Evolutionary conservation across 2,797 vertebrate species (phyloP).

Genomic region (Amblyopsis hoosieri): DNA sequence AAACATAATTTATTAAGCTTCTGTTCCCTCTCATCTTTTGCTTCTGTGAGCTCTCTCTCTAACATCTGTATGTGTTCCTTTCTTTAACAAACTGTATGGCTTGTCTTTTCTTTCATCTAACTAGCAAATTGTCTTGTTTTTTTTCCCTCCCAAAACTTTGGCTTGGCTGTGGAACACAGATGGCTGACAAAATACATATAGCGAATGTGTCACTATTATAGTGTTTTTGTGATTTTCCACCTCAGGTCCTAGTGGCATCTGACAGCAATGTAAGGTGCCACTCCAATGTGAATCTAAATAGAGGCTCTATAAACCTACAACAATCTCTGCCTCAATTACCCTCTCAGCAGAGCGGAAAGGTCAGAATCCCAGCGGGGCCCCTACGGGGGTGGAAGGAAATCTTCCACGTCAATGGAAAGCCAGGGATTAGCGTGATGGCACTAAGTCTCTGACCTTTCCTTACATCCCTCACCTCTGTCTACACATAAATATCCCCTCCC

Average conservation of each 20-base stretch:
- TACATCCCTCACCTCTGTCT: constrained; percentile 6
- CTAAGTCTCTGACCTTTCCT: constrained; percentile 11
- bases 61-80: not conserved
- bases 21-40: not conserved
- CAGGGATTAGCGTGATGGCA: constrained; percentile 10
- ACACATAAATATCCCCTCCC: not conserved
- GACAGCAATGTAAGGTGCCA: constrained; percentile 20
- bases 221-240: not conserved
- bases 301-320: constrained; percentile 14
- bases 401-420: constrained; percentile 18
- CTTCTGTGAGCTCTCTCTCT: not conserved
- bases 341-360: constrained; percentile 31
- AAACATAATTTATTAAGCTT: constrained; percentile 6
- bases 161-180: not conserved
- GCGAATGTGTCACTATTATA: not conserved
- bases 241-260: not conserved
- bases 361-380: constrained; percentile 23
- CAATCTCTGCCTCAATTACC: constrained; percentile 26
- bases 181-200: not conserved
- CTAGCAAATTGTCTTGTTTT: not conserved
- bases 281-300: constrained; percentile 12
- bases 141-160: not conserved
- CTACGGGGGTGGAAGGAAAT: constrained; percentile 1
- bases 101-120: not conserved
- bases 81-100: not conserved